Evolutionary conservation across 2,888 invertebrate species (phyloP), one percentile per base, ranked within the genome.

Genomic region (Spilarctia lutea): DNA sequence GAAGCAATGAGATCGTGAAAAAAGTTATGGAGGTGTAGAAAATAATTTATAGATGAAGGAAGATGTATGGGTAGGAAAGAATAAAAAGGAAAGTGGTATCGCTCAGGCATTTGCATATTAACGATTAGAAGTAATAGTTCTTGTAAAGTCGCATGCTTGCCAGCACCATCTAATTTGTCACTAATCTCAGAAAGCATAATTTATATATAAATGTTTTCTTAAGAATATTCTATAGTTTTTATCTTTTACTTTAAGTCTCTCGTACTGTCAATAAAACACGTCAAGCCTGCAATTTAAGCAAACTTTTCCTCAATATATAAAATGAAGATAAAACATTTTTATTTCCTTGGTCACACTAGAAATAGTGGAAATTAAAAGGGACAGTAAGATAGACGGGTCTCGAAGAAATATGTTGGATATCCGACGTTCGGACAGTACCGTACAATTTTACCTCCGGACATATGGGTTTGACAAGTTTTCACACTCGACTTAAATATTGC

Each of bases 351-450:
- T 78, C 66, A 75, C 65, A 60, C 63, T 67, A 77, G 76, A 77
- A 76, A 81, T 77, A 75, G 60, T 66, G 74, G 66, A 84, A 84
- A 85, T 84, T 85, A 81, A 83, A 85, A 72, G 71, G 79, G 80
- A 77, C 75, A 35, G 71, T 13, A 68, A 65, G 75, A 79, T 78
- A 81, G 85, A 77, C 82, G 79, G 80, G 68, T 75, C 52, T 24
- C 72, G 72, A 76, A 75, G 77, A 77, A 83, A 85, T 81, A 76
- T 70, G 74, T 42, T 71, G 13, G 75, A 68, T 77, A 73, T 73
- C 75, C 63, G 65, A 63, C 24, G 24, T 45, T 66, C 67, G 76
- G 71, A 81, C 73, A 77, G 74, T 7, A 27, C 42, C 48, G 67
- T 68, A 76, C 60, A 73, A 16, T 68, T 73, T 65, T 27, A 27